A percentile compares a stretch with the other conserved stretches of the same genome.
Evolutionary conservation across 2,797 vertebrate species (phyloP).

Genomic region (Microchirus variegatus): DNA sequence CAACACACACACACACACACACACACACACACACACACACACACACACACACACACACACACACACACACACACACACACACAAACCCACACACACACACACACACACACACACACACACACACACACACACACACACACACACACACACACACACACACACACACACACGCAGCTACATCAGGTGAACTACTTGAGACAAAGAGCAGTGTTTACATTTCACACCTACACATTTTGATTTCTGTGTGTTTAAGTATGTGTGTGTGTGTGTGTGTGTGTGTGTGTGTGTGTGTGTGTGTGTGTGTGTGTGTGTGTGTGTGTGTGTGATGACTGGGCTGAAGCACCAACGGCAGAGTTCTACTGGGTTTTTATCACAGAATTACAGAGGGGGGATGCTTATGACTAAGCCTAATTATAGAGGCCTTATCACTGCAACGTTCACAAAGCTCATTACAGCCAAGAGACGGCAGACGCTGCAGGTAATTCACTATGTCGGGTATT

Average conservation of each 20-base stretch:
- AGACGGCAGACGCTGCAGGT: constrained; percentile 79
- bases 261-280: constrained; percentile 22
- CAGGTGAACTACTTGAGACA: constrained; percentile 71
- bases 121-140: constrained; percentile 18
- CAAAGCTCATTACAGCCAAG: constrained; percentile 84
- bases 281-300: constrained; percentile 30
- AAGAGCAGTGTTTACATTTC: constrained; percentile 63
- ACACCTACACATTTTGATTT: constrained; percentile 61
- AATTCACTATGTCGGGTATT: constrained; percentile 78
- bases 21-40: constrained; percentile 17
- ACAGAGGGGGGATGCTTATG: constrained; percentile 83
- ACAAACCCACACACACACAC: constrained; percentile 46
- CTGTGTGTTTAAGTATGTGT: too few species aligned
- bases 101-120: constrained; percentile 20
- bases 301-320: constrained; percentile 18
- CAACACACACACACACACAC: constrained; percentile 60
- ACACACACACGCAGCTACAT: constrained; percentile 49
- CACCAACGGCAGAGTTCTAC: constrained; percentile 65
- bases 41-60: constrained; percentile 18
- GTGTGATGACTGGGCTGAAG: constrained; percentile 53
- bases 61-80: constrained; percentile 15
- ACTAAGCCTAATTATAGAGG: constrained; percentile 85
- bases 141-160: constrained; percentile 11
- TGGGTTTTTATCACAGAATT: constrained; percentile 83
- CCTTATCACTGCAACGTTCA: constrained; percentile 80